Conservation (phyloP, 1,140 invertebrate species). For the Agraylea sexmaculata region DNA sequence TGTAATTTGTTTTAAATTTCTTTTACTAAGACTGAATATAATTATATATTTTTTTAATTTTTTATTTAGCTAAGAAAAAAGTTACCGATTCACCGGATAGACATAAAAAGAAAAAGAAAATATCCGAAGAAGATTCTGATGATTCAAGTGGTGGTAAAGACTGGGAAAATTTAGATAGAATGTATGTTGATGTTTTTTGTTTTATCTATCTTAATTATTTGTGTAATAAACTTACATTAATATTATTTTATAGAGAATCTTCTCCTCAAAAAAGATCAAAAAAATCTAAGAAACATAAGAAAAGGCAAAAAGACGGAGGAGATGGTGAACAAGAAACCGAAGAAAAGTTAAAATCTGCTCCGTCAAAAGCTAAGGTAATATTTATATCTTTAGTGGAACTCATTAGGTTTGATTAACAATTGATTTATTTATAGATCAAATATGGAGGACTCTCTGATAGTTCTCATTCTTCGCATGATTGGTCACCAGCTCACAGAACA, state of each 20-base stretch:
- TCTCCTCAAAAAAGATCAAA: constrained; percentile 10
- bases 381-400: too few relatives aligned
- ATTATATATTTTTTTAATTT: not conserved
- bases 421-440: constrained; percentile 24
- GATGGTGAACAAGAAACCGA: constrained; percentile 4
- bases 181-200: not conserved
- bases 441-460: constrained; percentile 35
- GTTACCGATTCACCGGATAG: constrained; percentile 14
- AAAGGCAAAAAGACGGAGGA: too few relatives aligned
- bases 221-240: not conserved
- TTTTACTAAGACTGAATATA: constrained; percentile 2
- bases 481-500: constrained; percentile 41
- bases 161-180: constrained; percentile 20
- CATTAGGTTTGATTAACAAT: too few relatives aligned
- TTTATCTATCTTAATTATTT: constrained; percentile 2
- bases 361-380: not conserved
- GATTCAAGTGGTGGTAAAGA: constrained; percentile 29
- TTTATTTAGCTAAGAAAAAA: constrained; percentile 15
- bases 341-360: not conserved
- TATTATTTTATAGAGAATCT: not conserved
- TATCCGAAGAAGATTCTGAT: not conserved
- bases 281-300: constrained; percentile 9
- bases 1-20: constrained; percentile 4
- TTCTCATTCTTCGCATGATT: constrained; percentile 27
- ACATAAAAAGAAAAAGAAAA: constrained; percentile 10